phyloP scores from a whole-genome alignment of 2,888 invertebrate species.

The Glomeris marginata region DNA sequence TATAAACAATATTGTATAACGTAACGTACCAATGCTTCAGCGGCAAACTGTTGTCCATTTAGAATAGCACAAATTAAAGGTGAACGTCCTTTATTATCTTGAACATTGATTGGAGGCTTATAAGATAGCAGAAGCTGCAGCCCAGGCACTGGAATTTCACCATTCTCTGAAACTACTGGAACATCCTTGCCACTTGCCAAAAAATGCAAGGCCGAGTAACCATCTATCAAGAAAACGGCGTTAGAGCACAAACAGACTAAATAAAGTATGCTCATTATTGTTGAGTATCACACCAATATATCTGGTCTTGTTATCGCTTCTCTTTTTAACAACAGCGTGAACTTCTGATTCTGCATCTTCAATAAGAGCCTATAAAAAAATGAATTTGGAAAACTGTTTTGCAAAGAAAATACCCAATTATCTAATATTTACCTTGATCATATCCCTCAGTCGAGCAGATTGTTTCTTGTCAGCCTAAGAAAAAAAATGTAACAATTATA shows the following conservation, averaged over 20 bases:
- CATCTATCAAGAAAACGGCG: slow-evolving; percentile 20
- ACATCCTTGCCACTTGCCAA: slow-evolving; percentile 19
- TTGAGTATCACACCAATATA: slow-evolving; percentile 11
- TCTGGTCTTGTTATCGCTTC: slow-evolving; percentile 16
- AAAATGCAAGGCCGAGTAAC: slow-evolving; percentile 24
- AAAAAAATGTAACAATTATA: slow-evolving; percentile 1
- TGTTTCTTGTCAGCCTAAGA: slow-evolving; percentile 14
- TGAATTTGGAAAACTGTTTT: too few relatives aligned
- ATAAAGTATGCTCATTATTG: too few relatives aligned
- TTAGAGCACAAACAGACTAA: not conserved
- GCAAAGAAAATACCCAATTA: too few relatives aligned
- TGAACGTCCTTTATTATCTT: slow-evolving; percentile 23
- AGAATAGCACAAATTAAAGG: slow-evolving; percentile 27
- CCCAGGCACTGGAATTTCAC: slow-evolving; percentile 18
- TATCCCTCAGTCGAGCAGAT: slow-evolving; percentile 12
- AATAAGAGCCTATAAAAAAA: slow-evolving; percentile 11
- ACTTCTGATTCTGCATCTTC: slow-evolving; percentile 17
- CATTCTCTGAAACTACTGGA: slow-evolving; percentile 14
- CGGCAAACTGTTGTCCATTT: slow-evolving; percentile 14
- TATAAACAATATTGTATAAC: not conserved
- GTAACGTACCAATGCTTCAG: slow-evolving; percentile 25
- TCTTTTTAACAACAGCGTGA: slow-evolving; percentile 17
- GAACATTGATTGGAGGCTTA: slow-evolving; percentile 23
- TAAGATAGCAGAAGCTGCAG: slow-evolving; percentile 23
- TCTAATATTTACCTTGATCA: slow-evolving; percentile 8